Percentiles rank a stretch among this genome's conserved stretches.
These are phyloP conservation scores for Melinaea menophilus DNA, from an alignment of 2,888 invertebrate genomes.

Conservation along the genomic window DNA sequence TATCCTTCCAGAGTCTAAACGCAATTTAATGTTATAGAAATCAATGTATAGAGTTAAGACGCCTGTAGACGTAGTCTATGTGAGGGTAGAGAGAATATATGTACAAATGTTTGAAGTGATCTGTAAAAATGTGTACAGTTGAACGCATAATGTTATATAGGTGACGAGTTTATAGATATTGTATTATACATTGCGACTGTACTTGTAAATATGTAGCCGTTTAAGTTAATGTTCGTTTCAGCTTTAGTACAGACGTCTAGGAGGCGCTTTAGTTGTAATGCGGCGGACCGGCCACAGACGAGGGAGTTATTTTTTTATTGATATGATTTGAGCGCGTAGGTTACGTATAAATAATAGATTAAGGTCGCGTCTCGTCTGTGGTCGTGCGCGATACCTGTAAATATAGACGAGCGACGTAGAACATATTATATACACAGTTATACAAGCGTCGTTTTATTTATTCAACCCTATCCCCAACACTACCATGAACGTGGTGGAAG, in stretches of 20 bases:
- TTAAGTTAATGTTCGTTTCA: slow-evolving; percentile 10
- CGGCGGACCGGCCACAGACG: too few species aligned
- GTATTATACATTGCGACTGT: slow-evolving; percentile 20
- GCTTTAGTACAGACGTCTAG: too few species aligned
- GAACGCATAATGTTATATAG: slow-evolving; percentile 16
- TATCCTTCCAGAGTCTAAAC: too few species aligned
- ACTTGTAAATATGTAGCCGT: slow-evolving; percentile 20
- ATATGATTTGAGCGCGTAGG: not conserved
- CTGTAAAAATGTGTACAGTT: slow-evolving; percentile 12
- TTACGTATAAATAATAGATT: slow-evolving; percentile 1
- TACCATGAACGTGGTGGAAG: not conserved
- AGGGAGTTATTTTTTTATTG: slow-evolving; percentile 4
- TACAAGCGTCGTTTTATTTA: slow-evolving; percentile 33
- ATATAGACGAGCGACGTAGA: slow-evolving; percentile 34
- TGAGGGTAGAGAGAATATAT: too few species aligned
- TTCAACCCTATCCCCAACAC: not conserved
- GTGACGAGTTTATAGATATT: slow-evolving; percentile 20
- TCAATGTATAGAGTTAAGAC: too few species aligned
- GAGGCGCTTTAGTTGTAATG: too few species aligned
- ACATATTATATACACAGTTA: slow-evolving; percentile 43
- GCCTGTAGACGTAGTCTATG: too few species aligned
- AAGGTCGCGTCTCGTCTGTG: slow-evolving; percentile 1
- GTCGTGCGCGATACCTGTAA: slow-evolving; percentile 25
- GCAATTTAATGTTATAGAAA: too few species aligned
- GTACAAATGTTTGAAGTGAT: too few species aligned